Evolutionary conservation across 1,140 invertebrate species (phyloP).

Genomic region (Aphidius gifuensis): DNA sequence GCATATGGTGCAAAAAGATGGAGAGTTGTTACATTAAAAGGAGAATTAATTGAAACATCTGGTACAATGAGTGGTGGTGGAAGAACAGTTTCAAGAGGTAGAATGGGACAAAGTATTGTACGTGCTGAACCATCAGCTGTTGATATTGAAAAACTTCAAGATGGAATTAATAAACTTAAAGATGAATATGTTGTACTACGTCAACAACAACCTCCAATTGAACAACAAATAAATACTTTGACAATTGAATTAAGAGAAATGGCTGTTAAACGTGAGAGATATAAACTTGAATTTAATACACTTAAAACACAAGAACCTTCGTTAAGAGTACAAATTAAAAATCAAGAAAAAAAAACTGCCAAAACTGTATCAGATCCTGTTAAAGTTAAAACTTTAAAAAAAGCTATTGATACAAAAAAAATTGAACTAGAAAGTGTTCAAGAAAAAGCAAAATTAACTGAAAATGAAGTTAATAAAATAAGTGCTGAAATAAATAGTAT

Average conservation of each 20-base stretch:
- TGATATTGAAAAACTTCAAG: slow-evolving; percentile 58
- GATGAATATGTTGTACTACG: slow-evolving; percentile 54
- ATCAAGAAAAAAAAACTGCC: slow-evolving; percentile 68
- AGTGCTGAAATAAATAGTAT: slow-evolving; percentile 76
- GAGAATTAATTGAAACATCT: slow-evolving; percentile 85
- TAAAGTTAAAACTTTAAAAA: slow-evolving; percentile 61
- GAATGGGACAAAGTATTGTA: slow-evolving; percentile 74
- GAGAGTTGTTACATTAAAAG: slow-evolving; percentile 86
- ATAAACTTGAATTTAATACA: slow-evolving; percentile 56
- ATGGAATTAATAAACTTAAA: slow-evolving; percentile 50
- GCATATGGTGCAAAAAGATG: slow-evolving; percentile 76
- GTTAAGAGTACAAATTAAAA: slow-evolving; percentile 64
- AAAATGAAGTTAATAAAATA: slow-evolving; percentile 61
- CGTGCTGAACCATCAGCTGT: slow-evolving; percentile 55
- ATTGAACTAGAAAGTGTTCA: slow-evolving; percentile 62
- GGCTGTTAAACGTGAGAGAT: slow-evolving; percentile 55
- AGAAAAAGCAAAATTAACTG: slow-evolving; percentile 60
- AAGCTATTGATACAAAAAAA: slow-evolving; percentile 53
- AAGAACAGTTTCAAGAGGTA: slow-evolving; percentile 61
- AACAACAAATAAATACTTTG: slow-evolving; percentile 55
- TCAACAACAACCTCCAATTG: slow-evolving; percentile 53
- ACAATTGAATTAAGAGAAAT: slow-evolving; percentile 49
- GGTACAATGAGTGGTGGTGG: slow-evolving; percentile 90
- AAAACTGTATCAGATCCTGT: slow-evolving; percentile 66
- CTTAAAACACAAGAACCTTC: slow-evolving; percentile 57